Percentiles rank a stretch among this genome's conserved stretches.
Conservation (phyloP, 2,113 vertebrate species). For the Furnarius figulus region DNA sequence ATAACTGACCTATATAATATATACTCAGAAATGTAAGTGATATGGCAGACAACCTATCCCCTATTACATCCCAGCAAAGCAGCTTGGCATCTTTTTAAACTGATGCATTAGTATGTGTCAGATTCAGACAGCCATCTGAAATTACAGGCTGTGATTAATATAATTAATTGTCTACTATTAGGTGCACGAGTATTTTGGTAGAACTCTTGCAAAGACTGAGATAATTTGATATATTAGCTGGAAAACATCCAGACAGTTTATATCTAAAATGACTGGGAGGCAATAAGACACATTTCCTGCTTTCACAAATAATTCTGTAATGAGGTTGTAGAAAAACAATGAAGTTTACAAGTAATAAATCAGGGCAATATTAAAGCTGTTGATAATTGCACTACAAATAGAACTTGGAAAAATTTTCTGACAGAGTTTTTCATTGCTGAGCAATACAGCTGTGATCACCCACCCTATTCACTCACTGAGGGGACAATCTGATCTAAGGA, state of each 20-base stretch:
- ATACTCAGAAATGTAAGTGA: neutral
- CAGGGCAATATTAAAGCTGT: neutral
- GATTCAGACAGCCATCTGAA: constrained; percentile 10
- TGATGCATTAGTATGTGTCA: neutral
- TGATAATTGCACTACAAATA: neutral
- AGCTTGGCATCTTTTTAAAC: neutral
- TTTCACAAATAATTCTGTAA: constrained; percentile 14
- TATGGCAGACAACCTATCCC: neutral
- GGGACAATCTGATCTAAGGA: neutral
- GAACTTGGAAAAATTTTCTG: neutral
- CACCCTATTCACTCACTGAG: neutral
- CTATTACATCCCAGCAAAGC: neutral
- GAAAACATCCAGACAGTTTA: neutral
- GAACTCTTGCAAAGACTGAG: neutral
- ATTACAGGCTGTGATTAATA: neutral
- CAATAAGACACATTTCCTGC: constrained; percentile 8
- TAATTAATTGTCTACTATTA: constrained; percentile 24
- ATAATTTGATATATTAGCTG: constrained; percentile 28
- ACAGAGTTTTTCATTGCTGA: neutral
- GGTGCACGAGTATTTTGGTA: neutral
- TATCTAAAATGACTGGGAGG: constrained; percentile 1
- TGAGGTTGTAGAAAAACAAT: neutral
- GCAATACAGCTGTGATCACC: neutral
- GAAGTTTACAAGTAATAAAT: neutral
- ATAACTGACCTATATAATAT: constrained; percentile 18